Evolutionary conservation across 2,113 vertebrate species (phyloP), one percentile per base, ranked within the genome.

Genomic region (Toxotes jaculatrix): DNA sequence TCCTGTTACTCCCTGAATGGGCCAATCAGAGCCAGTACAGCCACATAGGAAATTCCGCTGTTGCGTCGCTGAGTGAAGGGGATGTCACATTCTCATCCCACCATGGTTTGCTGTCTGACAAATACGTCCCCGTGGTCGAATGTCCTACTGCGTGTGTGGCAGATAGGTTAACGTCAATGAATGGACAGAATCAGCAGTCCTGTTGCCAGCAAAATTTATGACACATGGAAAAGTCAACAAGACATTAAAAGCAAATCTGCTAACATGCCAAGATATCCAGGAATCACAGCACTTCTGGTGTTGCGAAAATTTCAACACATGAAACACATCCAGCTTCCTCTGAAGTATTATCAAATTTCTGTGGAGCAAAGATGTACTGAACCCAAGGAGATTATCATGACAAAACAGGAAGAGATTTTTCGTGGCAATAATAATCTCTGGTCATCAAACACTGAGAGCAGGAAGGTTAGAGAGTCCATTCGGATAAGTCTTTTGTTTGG

Each of bases 41-140:
- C 70, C 56, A 66, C 77, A 77, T 78, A 85, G 91, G 88, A 87
- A 90, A 84, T 81, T 64, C 60, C 79, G 47, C 72, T 53, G 59
- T 34, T 66, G 56, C 3, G 61, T 27, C 55, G 89, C 57, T 91
- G 93, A 94, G 80, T 89, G 93, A 94, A 65, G 69, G 72, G 91
- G 90, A 90, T 90, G 91, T 87, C 77, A 86, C 78, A 79, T 64
- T 81, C 86, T 79, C 65, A 57, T 77, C 53, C 27, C 80, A 60
- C n/a, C 21, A n/a, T 45, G 45, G 9, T 74, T 47, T 61, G 79
- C 56, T 77, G 74, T 86, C 51, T 62, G 79, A 84, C 43, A 61
- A 31, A 87, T 84, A 23, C 1, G 38, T 65, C 79, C 42, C 64
- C 9, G 10, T 5, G 21, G 73, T 71, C 71, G 78, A 78, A 80